Base-by-base conservation (phyloP, 2,113 vertebrate species). In the Oostethus manadensis region DNA sequence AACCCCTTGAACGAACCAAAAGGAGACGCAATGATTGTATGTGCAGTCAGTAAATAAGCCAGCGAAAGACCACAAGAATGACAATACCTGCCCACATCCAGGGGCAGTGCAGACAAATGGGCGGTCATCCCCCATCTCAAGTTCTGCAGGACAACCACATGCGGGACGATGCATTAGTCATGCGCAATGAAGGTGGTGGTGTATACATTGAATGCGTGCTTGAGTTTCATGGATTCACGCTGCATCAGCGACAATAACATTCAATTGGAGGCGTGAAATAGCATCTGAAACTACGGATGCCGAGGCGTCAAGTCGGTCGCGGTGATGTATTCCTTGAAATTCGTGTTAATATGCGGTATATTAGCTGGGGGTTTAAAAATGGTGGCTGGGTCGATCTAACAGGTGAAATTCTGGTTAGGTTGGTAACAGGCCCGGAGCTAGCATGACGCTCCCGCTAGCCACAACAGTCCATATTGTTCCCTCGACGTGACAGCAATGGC, bases 101-200 rank as follows among this genome's bases (percentile, higher is more conserved):
- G 89, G 94, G 71, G 94, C 95, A 77, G 83, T 87, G 89, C 96
- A 98, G 86, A 95, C 96, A 85, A 98, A 98, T 66, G 96, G 96
- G 66, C 95, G 86, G 87, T 98, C 96, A 90, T 98, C 96, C 83
- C 95, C 96, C 96, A 97, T 98, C 75, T 85, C 71, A 73, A 64
- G 64, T 76, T 79, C 80, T 83, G 69, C 33, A 78, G 67, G 15
- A 47, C 59, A 15, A 69, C 16, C 56, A 17, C 61, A 20, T 58
- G 22, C 0, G 56, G 70, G 9, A 47, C 38, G 70, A 46, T 17
- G 6, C 7, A 61, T 23, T 33, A 17, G 2, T 33, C 9, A 29
- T 33, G n/a, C 33, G 2, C 5, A n/a, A n/a, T n/a, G 3, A 55
- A 18, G 29, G n/a, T 55, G 51, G 4, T n/a, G 29, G 17, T 33